phyloP scores from a whole-genome alignment of 2,113 vertebrate species.

The Amphiprion ocellaris region DNA sequence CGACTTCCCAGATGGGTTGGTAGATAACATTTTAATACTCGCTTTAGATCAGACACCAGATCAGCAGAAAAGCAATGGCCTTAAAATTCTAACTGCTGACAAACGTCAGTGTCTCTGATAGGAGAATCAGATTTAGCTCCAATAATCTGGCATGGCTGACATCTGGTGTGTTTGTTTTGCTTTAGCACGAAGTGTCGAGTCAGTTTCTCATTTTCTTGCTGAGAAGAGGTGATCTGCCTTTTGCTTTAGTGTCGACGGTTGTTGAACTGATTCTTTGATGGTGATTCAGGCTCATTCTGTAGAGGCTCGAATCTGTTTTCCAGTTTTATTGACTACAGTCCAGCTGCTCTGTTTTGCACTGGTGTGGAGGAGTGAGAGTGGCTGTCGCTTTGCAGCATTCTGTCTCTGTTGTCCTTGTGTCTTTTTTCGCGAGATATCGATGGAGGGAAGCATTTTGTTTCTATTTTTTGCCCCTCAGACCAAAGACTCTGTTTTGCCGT shows the following conservation, averaged over 20 bases:
- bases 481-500: slow-evolving; percentile 6
- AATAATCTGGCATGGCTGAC: not conserved
- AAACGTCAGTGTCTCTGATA: not conserved
- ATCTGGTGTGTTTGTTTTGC: not conserved
- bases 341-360: slow-evolving; percentile 37
- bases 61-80: slow-evolving; percentile 9
- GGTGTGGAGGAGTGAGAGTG: slow-evolving; percentile 28
- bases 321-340: slow-evolving; percentile 48
- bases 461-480: slow-evolving; percentile 3
- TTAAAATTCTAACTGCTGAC: slow-evolving; percentile 7
- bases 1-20: not conserved
- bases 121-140: not conserved
- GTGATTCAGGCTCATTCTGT: slow-evolving; percentile 11
- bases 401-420: slow-evolving; percentile 12
- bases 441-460: slow-evolving; percentile 20
- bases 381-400: slow-evolving; percentile 30
- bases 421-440: slow-evolving; percentile 18
- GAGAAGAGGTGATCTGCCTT: not conserved
- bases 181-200: not conserved
- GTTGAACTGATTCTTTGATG: slow-evolving; percentile 33
- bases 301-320: slow-evolving; percentile 27
- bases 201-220: not conserved
- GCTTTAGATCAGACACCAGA: slow-evolving; percentile 11
- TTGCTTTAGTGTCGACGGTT: not conserved
- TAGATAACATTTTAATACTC: not conserved